phyloP scores from a whole-genome alignment of 2,888 invertebrate species.

The Thereva unica region DNA sequence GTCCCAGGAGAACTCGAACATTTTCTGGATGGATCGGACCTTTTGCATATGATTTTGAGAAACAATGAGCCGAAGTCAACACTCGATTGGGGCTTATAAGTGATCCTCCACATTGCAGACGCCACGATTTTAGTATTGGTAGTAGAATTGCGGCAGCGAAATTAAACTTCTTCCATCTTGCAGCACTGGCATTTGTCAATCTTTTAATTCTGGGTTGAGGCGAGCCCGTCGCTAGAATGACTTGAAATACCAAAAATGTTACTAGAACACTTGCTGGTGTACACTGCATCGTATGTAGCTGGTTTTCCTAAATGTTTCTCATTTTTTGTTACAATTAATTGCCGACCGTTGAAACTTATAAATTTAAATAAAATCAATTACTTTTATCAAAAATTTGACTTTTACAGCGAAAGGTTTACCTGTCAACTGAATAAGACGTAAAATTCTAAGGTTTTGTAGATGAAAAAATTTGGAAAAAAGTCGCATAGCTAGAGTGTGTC shows the following conservation, averaged over 20 bases:
- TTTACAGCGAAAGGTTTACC: too few species aligned
- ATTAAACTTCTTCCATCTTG: conserved; percentile 29
- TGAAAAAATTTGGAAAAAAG: too few species aligned
- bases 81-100: conserved; percentile 24
- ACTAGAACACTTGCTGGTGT: not conserved
- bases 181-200: conserved; percentile 13
- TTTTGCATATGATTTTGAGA: conserved; percentile 24
- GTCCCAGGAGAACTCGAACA: too few species aligned
- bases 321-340: too few species aligned
- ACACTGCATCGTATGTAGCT: too few species aligned
- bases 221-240: conserved; percentile 45
- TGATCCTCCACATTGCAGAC: conserved; percentile 34
- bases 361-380: too few species aligned
- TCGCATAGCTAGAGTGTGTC: too few species aligned
- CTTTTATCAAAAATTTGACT: too few species aligned
- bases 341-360: too few species aligned
- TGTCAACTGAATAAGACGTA: too few species aligned
- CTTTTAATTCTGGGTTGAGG: conserved; percentile 45
- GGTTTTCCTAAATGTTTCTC: too few species aligned
- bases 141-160: conserved; percentile 34
- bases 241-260: not conserved
- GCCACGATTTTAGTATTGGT: conserved; percentile 11
- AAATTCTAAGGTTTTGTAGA: too few species aligned
- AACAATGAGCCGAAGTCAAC: conserved; percentile 36
- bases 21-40: not conserved